A percentile compares a stretch with the other conserved stretches of the same genome.
phyloP scores from a whole-genome alignment of 2,113 vertebrate genomes.

The Hymenochirus boettgeri region DNA sequence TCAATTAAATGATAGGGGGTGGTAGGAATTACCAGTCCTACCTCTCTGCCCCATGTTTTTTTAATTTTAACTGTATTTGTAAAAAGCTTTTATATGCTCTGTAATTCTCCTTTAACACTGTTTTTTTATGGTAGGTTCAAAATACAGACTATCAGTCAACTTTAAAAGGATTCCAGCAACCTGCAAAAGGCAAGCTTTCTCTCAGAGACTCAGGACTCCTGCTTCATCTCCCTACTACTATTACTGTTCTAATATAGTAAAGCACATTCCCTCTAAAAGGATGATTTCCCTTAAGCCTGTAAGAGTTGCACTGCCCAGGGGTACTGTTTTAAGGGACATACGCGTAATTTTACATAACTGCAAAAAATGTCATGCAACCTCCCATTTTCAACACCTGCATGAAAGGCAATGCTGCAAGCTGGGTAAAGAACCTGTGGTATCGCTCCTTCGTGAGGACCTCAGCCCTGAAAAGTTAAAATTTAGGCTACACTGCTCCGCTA shows the following conservation, averaged over 20 bases:
- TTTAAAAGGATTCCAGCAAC: slow-evolving; percentile 12
- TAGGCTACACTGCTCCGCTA: no score
- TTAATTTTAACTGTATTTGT: no score
- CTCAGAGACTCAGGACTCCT: slow-evolving; percentile 7
- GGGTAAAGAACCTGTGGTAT: slow-evolving; percentile 15
- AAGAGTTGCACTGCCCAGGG: slow-evolving; percentile 7
- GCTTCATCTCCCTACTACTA: neutral
- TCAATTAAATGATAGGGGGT: no score
- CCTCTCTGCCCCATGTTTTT: no score
- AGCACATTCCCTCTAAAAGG: neutral
- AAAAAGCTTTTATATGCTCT: no score
- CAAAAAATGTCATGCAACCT: slow-evolving; percentile 3
- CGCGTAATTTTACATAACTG: slow-evolving; percentile 19
- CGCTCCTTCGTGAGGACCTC: slow-evolving; percentile 13
- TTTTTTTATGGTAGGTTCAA: slow-evolving; percentile 1
- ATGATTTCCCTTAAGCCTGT: neutral
- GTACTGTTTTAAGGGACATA: slow-evolving; percentile 18
- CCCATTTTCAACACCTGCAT: neutral
- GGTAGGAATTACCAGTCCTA: no score
- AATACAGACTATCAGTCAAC: neutral
- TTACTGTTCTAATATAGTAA: neutral
- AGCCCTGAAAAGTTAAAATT: neutral
- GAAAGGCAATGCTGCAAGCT: slow-evolving; percentile 15
- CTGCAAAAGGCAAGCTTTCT: slow-evolving; percentile 2
- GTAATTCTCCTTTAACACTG: no score